Base-by-base conservation (phyloP, 2,113 vertebrate genomes). In the Anarrhichthys ocellatus region DNA sequence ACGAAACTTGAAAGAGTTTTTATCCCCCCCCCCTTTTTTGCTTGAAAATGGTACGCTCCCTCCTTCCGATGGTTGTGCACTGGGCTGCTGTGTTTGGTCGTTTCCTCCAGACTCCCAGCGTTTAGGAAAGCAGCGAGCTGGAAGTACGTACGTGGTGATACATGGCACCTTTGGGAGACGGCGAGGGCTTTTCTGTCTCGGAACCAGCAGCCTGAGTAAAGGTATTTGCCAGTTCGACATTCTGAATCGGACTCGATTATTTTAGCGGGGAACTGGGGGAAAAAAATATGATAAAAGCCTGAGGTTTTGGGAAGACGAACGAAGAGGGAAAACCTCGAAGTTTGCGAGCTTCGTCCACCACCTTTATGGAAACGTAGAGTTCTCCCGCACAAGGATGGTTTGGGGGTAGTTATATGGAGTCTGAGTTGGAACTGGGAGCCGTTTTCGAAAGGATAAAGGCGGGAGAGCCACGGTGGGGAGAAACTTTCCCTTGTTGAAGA, bases 21-120 rank as follows among this genome's bases (percentile, higher is more conserved):
- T 29, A 17, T 38, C 32, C 75, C 72, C 91, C 72, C 91, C 91
- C 91, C 83, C 44, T 5, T 80, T 8, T 59, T 42, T 9, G 18
- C 4, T 29, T 65, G 10, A 77, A 32, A 88, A 82, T 94, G 92
- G 93, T 93, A 91, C 11, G 83, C 9, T 85, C 92, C 92, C 71
- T 50, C 36, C 69, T 83, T 68, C 68, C 86, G 72, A 9, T 75
- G 83, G 77, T 76, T 29, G 34, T 64, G 76, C 73, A 34, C 87
- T n/a, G 70, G 38, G 73, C 78, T 36, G 74, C 79, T 74, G 74
- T 76, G 44, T 76, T 77, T 75, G 38, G 77, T 88, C 69, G 82
- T 52, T 72, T 69, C 59, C 56, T 83, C 54, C 3, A 61, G 65
- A 81, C 68, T 76, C 38, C 48, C 76, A 5, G 1, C 75, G 73